phyloP scores from a whole-genome alignment of 2,113 vertebrate genomes.

The Cnemophilus loriae region DNA sequence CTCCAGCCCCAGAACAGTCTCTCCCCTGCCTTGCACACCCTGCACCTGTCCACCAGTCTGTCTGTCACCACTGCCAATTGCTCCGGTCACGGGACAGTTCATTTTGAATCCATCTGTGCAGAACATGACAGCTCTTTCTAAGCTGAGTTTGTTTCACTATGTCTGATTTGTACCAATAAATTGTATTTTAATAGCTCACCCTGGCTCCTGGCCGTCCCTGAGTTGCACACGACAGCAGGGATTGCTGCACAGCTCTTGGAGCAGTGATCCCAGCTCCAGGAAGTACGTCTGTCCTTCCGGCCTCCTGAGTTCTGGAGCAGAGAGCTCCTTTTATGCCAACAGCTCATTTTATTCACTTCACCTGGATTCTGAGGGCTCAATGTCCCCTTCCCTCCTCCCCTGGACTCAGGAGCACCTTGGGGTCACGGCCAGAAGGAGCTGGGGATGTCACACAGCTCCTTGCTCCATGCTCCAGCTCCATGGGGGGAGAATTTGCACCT shows the following conservation, averaged over 20 bases:
- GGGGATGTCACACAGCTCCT: neutral
- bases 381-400: neutral
- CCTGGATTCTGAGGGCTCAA: neutral
- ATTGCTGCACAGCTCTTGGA: neutral
- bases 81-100: slow-evolving; percentile 1
- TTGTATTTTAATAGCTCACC: slow-evolving; percentile 59
- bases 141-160: slow-evolving; percentile 4
- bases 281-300: neutral
- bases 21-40: neutral
- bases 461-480: neutral
- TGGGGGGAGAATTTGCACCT: neutral
- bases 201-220: neutral
- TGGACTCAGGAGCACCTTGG: neutral
- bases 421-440: neutral
- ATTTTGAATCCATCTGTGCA: slow-evolving; percentile 43
- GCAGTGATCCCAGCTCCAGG: neutral
- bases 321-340: neutral
- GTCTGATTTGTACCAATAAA: slow-evolving; percentile 66
- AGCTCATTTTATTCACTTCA: neutral
- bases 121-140: slow-evolving; percentile 32
- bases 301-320: neutral
- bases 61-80: neutral
- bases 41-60: slow-evolving; percentile 35
- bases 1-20: neutral
- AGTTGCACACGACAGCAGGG: neutral